A percentile compares a stretch with the other conserved stretches of the same genome.
phyloP scores from a whole-genome alignment of 2,797 vertebrate species.

The Cheirogaleus major region DNA sequence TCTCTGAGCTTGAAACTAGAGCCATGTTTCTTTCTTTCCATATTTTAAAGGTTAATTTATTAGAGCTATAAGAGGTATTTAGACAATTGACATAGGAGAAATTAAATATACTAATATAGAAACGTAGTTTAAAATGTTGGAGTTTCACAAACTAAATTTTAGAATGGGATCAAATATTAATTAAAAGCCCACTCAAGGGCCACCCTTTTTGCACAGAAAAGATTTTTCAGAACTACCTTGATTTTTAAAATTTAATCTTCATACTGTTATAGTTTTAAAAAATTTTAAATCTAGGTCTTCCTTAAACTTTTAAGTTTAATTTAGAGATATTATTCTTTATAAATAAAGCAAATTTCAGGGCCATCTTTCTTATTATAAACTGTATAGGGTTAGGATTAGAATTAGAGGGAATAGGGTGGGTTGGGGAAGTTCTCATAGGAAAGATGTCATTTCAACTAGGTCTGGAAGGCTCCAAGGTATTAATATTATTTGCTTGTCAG shows the following conservation, averaged over 20 bases:
- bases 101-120: neutral
- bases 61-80: neutral
- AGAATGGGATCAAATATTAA: neutral
- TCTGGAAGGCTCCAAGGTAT: neutral
- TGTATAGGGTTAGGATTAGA: neutral
- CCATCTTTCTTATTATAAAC: neutral
- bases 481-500: neutral
- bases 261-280: neutral
- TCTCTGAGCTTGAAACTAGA: neutral
- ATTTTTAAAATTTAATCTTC: slow-evolving; percentile 2
- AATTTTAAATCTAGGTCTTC: neutral
- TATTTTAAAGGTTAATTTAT: neutral
- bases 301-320: neutral
- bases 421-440: neutral
- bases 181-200: neutral
- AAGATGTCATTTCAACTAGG: neutral
- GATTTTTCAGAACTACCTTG: neutral
- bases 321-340: neutral
- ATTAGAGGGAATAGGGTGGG: neutral
- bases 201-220: neutral
- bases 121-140: neutral
- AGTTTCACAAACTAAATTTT: slow-evolving; percentile 34
- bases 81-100: neutral
- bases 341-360: neutral
- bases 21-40: neutral